phyloP scores from a whole-genome alignment of 2,888 invertebrate species.

The Pseudococcus viburni region DNA sequence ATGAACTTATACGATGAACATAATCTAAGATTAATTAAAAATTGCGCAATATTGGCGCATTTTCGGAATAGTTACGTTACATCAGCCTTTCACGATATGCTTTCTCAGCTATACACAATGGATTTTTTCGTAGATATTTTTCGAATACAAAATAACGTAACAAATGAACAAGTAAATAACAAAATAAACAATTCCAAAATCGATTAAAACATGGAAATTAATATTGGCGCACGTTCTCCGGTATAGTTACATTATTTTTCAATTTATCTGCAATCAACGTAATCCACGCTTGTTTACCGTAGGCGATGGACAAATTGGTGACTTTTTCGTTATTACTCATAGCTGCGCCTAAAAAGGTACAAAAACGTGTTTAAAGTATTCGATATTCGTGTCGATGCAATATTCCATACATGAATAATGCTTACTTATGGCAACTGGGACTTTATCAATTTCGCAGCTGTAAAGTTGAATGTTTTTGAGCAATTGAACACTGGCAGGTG shows the following conservation, averaged over 20 bases:
- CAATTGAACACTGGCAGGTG: conserved; percentile 70
- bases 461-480: conserved; percentile 69
- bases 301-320: conserved; percentile 70
- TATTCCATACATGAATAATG: neutral
- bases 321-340: conserved; percentile 70
- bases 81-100: no score
- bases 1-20: conserved; percentile 2
- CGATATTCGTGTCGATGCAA: no score
- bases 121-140: neutral
- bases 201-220: neutral
- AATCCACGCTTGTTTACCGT: conserved; percentile 70
- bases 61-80: neutral
- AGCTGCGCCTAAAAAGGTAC: conserved; percentile 69
- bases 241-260: conserved; percentile 7
- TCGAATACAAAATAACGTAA: neutral
- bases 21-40: neutral
- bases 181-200: neutral
- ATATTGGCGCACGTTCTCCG: neutral
- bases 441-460: conserved; percentile 68
- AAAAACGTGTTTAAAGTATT: no score
- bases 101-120: no score
- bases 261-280: conserved; percentile 69
- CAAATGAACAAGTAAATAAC: neutral
- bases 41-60: neutral
- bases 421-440: conserved; percentile 70